phyloP scores from a whole-genome alignment of 2,113 vertebrate species.

The Origma solitaria region DNA sequence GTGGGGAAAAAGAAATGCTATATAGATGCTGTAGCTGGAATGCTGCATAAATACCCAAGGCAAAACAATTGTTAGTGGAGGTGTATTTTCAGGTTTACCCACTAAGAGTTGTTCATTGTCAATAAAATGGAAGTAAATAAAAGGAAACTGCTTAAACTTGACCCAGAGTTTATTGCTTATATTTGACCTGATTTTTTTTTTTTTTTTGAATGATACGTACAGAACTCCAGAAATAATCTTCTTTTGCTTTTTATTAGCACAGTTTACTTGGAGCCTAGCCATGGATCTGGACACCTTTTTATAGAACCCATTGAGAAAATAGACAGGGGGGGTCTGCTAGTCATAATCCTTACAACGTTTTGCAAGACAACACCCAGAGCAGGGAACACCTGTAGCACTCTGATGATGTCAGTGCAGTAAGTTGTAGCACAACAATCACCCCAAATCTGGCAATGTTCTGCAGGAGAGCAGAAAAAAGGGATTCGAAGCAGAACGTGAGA shows the following conservation, averaged over 20 bases:
- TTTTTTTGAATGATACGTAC: not conserved
- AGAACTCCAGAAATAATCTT: not conserved
- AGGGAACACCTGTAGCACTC: not conserved
- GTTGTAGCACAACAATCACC: not conserved
- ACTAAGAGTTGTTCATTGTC: not conserved
- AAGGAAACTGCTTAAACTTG: constrained; percentile 18
- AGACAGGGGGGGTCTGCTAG: not conserved
- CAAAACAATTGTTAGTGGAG: constrained; percentile 44
- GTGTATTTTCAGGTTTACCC: constrained; percentile 29
- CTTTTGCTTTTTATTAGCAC: not conserved
- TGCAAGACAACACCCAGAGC: not conserved
- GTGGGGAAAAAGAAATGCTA: constrained; percentile 8
- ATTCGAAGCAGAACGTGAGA: not conserved
- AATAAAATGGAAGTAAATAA: constrained; percentile 24
- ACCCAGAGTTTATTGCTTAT: not conserved
- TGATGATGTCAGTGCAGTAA: not conserved
- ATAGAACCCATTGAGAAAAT: not conserved
- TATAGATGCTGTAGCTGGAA: constrained; percentile 9
- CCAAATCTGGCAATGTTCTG: not conserved
- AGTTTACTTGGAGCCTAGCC: not conserved
- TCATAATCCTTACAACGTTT: not conserved
- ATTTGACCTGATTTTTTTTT: not conserved
- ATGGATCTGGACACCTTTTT: not conserved
- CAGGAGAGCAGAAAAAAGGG: not conserved
- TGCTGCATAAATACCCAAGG: constrained; percentile 17